A percentile compares a stretch with the other conserved stretches of the same genome.
These are phyloP conservation scores for Anthoscopus minutus DNA, from an alignment of 2,113 vertebrate genomes.

Conservation along the genomic window DNA sequence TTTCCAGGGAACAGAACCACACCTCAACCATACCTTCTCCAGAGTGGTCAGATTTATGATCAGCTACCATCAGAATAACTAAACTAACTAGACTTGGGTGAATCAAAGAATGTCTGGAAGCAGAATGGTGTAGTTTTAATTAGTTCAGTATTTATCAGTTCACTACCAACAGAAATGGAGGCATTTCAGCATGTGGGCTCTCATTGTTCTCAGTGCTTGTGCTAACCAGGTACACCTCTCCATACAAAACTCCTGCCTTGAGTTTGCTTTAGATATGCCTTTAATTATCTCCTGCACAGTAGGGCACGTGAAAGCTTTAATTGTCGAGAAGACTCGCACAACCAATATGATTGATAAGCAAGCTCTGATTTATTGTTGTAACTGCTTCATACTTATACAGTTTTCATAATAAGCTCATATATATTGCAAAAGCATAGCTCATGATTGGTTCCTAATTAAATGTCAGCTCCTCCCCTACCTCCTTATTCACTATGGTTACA, in stretches of 20 bases:
- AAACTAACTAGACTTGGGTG: neutral
- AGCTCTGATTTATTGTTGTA: no score
- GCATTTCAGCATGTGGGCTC: neutral
- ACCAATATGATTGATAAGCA: no score
- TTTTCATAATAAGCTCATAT: no score
- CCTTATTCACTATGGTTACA: no score
- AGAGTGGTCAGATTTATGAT: neutral
- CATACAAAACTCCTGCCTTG: neutral
- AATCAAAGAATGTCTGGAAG: neutral
- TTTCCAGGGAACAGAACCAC: neutral
- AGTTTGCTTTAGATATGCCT: neutral
- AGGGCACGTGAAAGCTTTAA: neutral
- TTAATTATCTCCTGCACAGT: neutral
- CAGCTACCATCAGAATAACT: neutral
- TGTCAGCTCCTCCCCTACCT: no score
- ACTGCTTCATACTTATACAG: no score
- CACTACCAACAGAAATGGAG: neutral
- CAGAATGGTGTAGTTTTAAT: neutral
- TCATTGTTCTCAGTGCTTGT: neutral
- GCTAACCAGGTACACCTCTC: neutral
- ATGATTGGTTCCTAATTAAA: no score
- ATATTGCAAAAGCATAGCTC: no score
- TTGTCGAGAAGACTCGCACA: no score
- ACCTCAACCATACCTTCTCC: neutral
- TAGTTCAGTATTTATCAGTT: neutral